Evolutionary conservation across 2,113 vertebrate genomes (phyloP), one percentile per base, ranked within the genome.

Genomic region (Psittacula cyanocephala): DNA sequence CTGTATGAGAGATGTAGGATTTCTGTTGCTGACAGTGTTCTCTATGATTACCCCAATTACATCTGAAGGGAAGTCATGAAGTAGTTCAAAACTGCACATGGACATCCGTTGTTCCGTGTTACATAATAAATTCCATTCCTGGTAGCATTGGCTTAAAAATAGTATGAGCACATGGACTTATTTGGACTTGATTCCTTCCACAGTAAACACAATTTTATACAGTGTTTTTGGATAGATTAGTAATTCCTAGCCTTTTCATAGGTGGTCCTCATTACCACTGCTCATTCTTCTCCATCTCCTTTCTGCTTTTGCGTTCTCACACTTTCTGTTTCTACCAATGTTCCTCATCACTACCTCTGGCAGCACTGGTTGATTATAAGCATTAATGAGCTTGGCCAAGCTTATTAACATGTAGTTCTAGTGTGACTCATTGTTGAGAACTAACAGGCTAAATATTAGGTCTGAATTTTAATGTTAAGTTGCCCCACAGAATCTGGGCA

Each of bases 321-420:
- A 0, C 13, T 53, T 94, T 81, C 50, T 84, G 11, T 87, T 86
- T 70, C 44, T 86, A 13, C 37, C 37, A 75, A 23, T 91, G 14
- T 77, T 86, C 31, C 28, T 95, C 72, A 46, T 70, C 46, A 15
- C 22, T 62, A 35, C 10, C 81, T 88, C 18, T 62, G 22, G 52
- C 62, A 82, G 31, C 33, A 28, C 33, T 0, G 0, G 17, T 69
- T 91, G 0, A 17, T 69, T 88, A 55, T 3, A 69, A 93, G 49
- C 39, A 39, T 29, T 91, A 82, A 79, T 76, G 52, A 82, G 95
- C 85, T 91, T 88, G 70, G 24, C 43, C 67, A 82, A 41, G 81
- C 70, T 80, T 68, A 89, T 88, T 85, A 93, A 60, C 14, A 7
- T 79, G 8, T 60, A 41, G 41, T 82, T 93, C 22, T 86, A 2